Conservation (phyloP, 2,888 invertebrate genomes). For the Eupithecia abbreviata region DNA sequence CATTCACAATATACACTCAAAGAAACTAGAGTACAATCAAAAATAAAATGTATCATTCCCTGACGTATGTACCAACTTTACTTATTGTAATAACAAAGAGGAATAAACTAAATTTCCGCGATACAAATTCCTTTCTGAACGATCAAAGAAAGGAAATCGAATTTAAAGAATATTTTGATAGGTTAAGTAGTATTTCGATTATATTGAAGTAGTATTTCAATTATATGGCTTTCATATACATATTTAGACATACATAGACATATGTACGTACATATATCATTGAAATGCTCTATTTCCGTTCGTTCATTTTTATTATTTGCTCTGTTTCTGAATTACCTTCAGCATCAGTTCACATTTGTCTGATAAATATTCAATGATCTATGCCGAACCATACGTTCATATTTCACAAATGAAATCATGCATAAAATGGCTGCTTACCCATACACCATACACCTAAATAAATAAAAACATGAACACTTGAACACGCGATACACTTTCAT, state of each 20-base stretch:
- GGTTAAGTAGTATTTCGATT: not conserved
- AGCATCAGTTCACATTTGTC: slow-evolving; percentile 13
- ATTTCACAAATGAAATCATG: slow-evolving; percentile 31
- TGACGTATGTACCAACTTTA: not conserved
- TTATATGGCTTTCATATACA: not conserved
- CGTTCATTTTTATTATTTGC: no score
- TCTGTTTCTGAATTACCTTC: not conserved
- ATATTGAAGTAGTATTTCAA: not conserved
- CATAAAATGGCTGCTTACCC: slow-evolving; percentile 34
- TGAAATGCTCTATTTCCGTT: not conserved
- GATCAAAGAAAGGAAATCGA: not conserved
- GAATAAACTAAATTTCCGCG: not conserved
- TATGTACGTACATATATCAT: no score
- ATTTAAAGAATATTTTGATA: not conserved
- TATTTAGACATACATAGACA: not conserved
- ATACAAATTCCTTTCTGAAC: not conserved
- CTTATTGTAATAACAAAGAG: not conserved
- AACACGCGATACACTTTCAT: slow-evolving; percentile 25
- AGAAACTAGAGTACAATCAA: not conserved
- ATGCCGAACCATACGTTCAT: slow-evolving; percentile 7
- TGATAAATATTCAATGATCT: slow-evolving; percentile 34
- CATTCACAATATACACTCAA: not conserved
- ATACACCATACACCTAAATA: slow-evolving; percentile 34
- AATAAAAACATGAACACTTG: slow-evolving; percentile 36
- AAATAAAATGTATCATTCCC: not conserved